These are phyloP conservation scores for Pocillopora damicornis DNA, from an alignment of 64 coral and sea anemone species.

Conservation along the genomic window DNA sequence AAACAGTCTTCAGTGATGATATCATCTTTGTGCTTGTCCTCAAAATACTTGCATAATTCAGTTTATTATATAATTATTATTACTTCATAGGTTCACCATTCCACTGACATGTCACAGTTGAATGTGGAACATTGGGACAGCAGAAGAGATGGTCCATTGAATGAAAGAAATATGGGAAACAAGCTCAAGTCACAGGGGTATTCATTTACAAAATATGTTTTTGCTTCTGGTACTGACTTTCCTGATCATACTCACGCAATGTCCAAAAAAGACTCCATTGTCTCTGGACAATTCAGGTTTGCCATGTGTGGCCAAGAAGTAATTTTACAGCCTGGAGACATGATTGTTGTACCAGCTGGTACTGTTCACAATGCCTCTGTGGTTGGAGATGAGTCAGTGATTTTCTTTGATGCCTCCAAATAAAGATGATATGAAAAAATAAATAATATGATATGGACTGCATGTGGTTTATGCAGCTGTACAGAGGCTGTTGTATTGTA, in stretches of 20 bases:
- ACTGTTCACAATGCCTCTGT: conserved; percentile 67
- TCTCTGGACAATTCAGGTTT: conserved; percentile 70
- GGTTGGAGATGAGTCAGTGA: conserved; percentile 45
- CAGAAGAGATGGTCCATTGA: conserved; percentile 55
- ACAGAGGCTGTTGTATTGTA: too few species aligned
- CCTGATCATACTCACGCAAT: conserved; percentile 67
- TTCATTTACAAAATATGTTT: conserved; percentile 53
- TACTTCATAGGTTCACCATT: background rate
- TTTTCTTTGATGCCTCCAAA: conserved; percentile 85
- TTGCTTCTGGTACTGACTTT: conserved; percentile 72
- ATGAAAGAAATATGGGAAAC: conserved; percentile 56
- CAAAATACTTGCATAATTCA: too few species aligned
- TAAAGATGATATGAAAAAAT: background rate
- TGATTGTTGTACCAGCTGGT: conserved; percentile 65
- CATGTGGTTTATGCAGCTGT: too few species aligned
- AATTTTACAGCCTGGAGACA: conserved; percentile 70
- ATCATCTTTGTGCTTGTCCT: too few species aligned
- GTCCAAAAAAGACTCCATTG: conserved; percentile 73
- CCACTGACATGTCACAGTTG: conserved; percentile 3
- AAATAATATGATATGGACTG: background rate
- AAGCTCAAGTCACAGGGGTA: conserved; percentile 69
- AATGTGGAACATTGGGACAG: conserved; percentile 52
- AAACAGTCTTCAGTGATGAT: too few species aligned
- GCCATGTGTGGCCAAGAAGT: conserved; percentile 70
- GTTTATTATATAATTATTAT: too few species aligned